Evolutionary conservation across 2,113 vertebrate genomes (phyloP).

Genomic region (Mastomys coucha): DNA sequence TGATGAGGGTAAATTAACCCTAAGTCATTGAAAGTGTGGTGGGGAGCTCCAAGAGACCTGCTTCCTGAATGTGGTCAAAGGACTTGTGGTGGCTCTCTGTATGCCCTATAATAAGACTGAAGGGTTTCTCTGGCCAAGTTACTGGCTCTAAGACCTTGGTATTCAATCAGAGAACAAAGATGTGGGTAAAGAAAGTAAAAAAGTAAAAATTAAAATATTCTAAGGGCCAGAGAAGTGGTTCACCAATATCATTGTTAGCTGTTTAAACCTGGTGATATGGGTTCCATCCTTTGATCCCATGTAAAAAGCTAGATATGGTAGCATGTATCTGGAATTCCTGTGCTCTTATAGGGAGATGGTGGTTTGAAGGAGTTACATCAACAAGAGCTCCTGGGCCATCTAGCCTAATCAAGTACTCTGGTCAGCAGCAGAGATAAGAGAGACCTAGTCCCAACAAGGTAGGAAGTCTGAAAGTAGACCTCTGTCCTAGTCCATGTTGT

Average conservation of each 20-base stretch:
- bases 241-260: not conserved
- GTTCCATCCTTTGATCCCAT: not conserved
- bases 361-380: not conserved
- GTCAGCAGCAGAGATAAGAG: not conserved
- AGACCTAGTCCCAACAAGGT: not conserved
- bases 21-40: not conserved
- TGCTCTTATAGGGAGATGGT: no score
- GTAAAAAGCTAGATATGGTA: not conserved
- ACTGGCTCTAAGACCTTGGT: not conserved
- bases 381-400: not conserved
- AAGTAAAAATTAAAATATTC: not conserved
- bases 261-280: not conserved
- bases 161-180: not conserved
- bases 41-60: not conserved
- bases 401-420: not conserved
- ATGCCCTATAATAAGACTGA: not conserved
- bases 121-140: not conserved
- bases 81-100: not conserved
- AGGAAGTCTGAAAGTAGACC: not conserved
- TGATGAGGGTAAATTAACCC: not conserved
- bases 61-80: not conserved
- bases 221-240: not conserved
- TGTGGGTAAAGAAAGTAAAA: not conserved
- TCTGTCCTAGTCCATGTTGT: not conserved
- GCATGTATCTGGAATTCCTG: not conserved